A percentile compares a stretch with the other conserved stretches of the same genome.
Evolutionary conservation across 2,113 vertebrate genomes (phyloP).

Genomic region (Salvelinus fontinalis): DNA sequence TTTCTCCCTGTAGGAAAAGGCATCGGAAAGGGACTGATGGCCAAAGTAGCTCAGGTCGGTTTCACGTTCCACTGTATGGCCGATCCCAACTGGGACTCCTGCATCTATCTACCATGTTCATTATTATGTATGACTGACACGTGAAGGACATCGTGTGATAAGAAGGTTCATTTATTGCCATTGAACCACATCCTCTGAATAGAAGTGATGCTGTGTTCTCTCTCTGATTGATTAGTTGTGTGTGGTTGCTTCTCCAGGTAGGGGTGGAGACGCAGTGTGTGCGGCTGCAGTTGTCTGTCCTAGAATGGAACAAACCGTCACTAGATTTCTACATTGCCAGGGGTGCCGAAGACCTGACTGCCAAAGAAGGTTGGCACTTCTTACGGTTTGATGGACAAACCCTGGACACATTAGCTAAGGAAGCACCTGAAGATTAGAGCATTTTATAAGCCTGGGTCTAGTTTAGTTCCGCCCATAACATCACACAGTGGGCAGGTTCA

Average conservation of each 20-base stretch:
- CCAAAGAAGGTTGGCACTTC: slow-evolving; percentile 77
- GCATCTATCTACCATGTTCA: no score
- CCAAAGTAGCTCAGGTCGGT: slow-evolving; percentile 73
- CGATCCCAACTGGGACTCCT: no score
- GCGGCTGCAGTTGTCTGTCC: slow-evolving; percentile 74
- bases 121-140: no score
- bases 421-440: slow-evolving; percentile 54
- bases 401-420: slow-evolving; percentile 69
- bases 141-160: background rate
- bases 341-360: slow-evolving; percentile 79
- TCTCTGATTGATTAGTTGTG: background rate
- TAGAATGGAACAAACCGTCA: slow-evolving; percentile 79
- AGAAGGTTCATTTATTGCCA: background rate
- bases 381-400: slow-evolving; percentile 74
- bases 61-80: background rate
- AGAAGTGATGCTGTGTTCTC: background rate
- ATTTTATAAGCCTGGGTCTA: no score
- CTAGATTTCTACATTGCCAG: slow-evolving; percentile 78
- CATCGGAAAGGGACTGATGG: slow-evolving; percentile 73
- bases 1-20: slow-evolving; percentile 68
- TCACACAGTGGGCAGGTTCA: no score
- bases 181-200: background rate
- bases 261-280: slow-evolving; percentile 73
- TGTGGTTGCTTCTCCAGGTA: slow-evolving; percentile 56
- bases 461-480: no score